Conservation (phyloP, 2,113 vertebrate genomes). For the Rostratula benghalensis region DNA sequence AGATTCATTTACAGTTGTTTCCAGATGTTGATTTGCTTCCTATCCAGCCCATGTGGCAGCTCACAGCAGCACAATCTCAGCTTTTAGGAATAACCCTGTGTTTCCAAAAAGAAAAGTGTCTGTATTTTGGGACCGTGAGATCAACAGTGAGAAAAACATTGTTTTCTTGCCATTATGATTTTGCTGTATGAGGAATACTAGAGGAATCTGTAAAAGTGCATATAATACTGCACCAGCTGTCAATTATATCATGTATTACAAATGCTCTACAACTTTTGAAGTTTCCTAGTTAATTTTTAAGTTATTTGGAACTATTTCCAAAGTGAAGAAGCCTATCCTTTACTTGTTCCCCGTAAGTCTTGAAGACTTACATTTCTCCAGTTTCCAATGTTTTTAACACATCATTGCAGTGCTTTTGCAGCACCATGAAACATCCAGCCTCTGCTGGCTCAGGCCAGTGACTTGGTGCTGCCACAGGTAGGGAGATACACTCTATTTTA, state of each 20-base stretch:
- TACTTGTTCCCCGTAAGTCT: neutral
- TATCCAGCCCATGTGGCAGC: neutral
- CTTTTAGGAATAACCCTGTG: neutral
- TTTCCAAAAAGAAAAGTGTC: neutral
- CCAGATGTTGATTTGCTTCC: neutral
- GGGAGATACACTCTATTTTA: neutral
- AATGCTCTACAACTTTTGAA: neutral
- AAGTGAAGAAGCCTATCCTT: neutral
- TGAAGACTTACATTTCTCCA: neutral
- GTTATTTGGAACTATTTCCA: neutral
- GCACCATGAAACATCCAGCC: neutral
- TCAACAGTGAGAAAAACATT: neutral
- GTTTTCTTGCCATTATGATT: neutral
- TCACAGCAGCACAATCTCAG: neutral
- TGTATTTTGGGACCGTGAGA: neutral
- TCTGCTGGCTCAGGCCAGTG: accelerated
- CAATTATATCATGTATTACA: neutral
- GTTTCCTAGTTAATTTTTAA: neutral
- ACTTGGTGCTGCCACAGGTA: neutral
- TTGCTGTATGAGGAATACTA: neutral
- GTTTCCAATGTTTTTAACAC: neutral
- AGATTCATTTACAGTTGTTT: neutral
- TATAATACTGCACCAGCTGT: neutral
- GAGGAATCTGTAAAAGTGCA: neutral
- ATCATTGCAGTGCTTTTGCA: neutral